Evolutionary conservation across 2,113 vertebrate species (phyloP), one percentile per base, ranked within the genome.

Genomic region (Notarius quadriscutis): DNA sequence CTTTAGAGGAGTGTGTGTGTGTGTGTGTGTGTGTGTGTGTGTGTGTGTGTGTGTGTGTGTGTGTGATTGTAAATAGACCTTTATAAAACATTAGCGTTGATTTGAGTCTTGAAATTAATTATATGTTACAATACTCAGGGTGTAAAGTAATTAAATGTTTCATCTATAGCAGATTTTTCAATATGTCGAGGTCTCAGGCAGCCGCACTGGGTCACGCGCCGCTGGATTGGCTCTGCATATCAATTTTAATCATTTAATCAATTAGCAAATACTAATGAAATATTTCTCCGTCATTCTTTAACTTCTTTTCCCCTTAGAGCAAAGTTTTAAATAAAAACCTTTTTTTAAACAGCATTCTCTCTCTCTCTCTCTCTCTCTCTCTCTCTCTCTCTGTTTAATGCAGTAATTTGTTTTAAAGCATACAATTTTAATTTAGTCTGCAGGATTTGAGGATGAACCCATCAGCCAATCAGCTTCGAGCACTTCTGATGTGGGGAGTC

Each of bases 41-140:
- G 67, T 69, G 65, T 30, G 71, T 74, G 74, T 74, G 71, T 74
- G 71, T 72, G 71, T 74, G 72, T 50, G 72, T 50, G 72, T 50
- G 72, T 51, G 62, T 78, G 2, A n/a, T 55, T n/a, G 77, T 81
- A 80, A 86, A 89, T 41, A 71, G 75, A 58, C 22, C 30, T 27
- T 83, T 60, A 84, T 87, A 87, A 72, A 75, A 80, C 58, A 87
- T 81, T 87, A 87, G 30, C 60, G 25, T 30, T 62, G 53, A 63
- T 65, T 20, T 69, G 55, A 77, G 15, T 57, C 4, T 79, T 79
- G 55, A 12, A 79, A 79, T 34, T 58, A 86, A 84, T 80, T 80
- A 62, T 67, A 51, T 14, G 12, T 86, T 27, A 11, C 11, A 34
- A 22, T 67, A 22, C 58, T 77, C 41, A 1, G 22, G 7, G 14